phyloP scores from a whole-genome alignment of 2,113 vertebrate species.

The Hyla sarda region DNA sequence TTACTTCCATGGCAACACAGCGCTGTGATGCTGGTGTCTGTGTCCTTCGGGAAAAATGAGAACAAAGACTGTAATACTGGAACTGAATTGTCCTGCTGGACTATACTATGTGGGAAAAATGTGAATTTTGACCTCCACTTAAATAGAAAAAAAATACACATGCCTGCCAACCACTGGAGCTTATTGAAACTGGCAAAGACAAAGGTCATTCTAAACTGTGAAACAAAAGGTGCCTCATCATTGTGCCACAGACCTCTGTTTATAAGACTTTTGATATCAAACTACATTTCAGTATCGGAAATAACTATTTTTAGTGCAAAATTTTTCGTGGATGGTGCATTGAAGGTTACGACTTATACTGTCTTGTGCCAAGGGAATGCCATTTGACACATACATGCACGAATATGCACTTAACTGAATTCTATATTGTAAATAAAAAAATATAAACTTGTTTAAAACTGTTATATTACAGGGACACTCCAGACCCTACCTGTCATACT shows the following conservation, averaged over 20 bases:
- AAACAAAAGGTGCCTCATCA: slow-evolving; percentile 9
- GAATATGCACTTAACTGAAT: neutral
- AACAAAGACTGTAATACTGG: neutral
- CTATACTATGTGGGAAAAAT: neutral
- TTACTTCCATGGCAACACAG: slow-evolving; percentile 97
- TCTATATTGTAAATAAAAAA: neutral
- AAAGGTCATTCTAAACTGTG: neutral
- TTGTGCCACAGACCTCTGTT: neutral
- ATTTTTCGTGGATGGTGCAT: neutral
- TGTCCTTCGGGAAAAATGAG: slow-evolving; percentile 95
- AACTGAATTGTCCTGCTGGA: neutral
- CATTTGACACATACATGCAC: neutral
- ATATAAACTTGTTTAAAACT: neutral
- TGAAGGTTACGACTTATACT: too few species aligned
- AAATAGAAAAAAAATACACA: neutral
- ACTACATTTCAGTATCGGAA: neutral
- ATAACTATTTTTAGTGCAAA: neutral
- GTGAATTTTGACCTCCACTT: slow-evolving; percentile 9
- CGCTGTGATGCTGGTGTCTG: slow-evolving; percentile 97
- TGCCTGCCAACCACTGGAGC: neutral
- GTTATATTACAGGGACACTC: neutral
- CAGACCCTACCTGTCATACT: neutral
- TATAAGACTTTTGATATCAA: neutral
- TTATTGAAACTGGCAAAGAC: neutral
- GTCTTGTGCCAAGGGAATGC: neutral